These are phyloP conservation scores for Palythoa caribaeorum DNA, from an alignment of 92 coral and sea anemone species.

Conservation along the genomic window DNA sequence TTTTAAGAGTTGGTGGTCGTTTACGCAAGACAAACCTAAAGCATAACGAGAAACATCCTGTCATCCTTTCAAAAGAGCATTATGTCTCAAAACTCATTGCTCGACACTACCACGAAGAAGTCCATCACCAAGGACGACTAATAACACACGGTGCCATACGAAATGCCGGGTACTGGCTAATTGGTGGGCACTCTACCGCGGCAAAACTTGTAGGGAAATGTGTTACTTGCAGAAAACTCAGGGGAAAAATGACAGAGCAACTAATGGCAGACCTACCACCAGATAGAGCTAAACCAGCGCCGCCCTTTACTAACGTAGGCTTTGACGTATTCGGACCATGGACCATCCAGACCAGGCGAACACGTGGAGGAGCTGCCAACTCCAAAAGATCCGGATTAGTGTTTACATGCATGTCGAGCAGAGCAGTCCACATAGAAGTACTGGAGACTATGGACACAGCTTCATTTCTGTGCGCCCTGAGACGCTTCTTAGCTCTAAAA, in stretches of 20 bases:
- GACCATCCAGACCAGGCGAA: no score
- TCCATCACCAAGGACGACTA: constrained; percentile 52
- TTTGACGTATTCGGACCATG: no score
- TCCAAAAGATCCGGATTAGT: constrained; percentile 16
- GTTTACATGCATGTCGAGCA: neutral
- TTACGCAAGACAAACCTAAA: constrained; percentile 12
- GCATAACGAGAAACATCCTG: constrained; percentile 51
- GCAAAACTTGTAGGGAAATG: no score
- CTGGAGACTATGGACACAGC: constrained; percentile 33
- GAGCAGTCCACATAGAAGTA: constrained; percentile 32
- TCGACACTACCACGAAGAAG: constrained; percentile 40
- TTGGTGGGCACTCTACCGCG: neutral
- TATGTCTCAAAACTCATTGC: constrained; percentile 37
- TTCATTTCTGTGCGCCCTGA: neutral
- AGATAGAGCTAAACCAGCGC: no score
- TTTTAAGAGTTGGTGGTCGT: constrained; percentile 48
- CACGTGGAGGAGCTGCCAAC: constrained; percentile 13
- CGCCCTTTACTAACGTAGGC: no score
- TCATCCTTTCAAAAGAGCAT: constrained; percentile 29
- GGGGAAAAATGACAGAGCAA: no score
- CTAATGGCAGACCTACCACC: no score
- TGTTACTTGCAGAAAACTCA: no score
- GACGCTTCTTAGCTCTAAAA: constrained; percentile 2
- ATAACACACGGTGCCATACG: constrained; percentile 47
- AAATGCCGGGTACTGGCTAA: constrained; percentile 40